Conservation (phyloP, 2,113 vertebrate species). For the Passer domesticus region DNA sequence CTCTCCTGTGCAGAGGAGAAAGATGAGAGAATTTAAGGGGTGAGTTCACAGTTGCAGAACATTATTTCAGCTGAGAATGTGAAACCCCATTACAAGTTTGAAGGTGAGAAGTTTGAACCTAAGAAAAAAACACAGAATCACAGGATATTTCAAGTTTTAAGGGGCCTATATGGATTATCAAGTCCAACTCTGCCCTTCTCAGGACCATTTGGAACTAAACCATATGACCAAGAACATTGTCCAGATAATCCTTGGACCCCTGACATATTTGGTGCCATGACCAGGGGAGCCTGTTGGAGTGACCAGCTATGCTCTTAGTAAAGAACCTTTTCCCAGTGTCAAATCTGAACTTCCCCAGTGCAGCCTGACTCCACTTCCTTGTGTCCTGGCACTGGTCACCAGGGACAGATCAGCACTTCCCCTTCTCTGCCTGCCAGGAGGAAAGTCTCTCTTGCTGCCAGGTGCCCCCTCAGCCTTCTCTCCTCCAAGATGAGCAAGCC, state of each 20-base stretch:
- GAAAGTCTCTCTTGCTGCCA: not conserved
- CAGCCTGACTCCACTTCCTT: not conserved
- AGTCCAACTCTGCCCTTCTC: not conserved
- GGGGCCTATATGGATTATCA: rapidly evolving
- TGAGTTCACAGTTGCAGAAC: not conserved
- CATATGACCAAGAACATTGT: not conserved
- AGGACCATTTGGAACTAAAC: not conserved
- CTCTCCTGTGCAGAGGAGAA: not conserved
- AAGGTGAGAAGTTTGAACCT: not conserved
- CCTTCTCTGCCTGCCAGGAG: rapidly evolving
- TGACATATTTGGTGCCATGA: not conserved
- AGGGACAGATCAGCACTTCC: not conserved
- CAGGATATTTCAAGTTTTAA: not conserved
- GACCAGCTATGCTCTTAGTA: rapidly evolving
- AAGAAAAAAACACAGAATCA: not conserved
- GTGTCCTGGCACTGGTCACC: not conserved
- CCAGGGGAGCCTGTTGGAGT: not conserved
- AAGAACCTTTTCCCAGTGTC: not conserved
- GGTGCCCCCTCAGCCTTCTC: no score
- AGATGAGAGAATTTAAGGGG: not conserved
- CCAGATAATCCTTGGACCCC: not conserved
- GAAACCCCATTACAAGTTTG: not conserved
- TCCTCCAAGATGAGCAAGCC: not conserved
- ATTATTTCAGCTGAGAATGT: not conserved
- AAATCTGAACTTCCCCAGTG: not conserved